Conservation (phyloP, 1,140 invertebrate species). For the Pteromalus puparum region DNA sequence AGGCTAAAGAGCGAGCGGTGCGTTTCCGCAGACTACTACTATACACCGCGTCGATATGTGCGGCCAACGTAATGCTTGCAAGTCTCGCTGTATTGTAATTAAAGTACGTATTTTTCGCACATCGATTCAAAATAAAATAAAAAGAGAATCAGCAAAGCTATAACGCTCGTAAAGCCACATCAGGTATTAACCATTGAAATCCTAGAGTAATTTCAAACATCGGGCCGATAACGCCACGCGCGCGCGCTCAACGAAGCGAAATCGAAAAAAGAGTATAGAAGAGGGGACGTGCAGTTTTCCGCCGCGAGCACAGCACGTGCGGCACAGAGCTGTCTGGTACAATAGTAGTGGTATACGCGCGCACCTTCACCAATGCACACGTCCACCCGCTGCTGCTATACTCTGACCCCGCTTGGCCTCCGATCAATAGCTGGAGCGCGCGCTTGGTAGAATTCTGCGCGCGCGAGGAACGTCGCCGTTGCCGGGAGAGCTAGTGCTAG, state of each 20-base stretch:
- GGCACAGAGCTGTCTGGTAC: too few relatives aligned
- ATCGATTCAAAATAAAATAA: neutral
- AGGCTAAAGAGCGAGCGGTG: neutral
- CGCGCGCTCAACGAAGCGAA: neutral
- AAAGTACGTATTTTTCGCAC: neutral
- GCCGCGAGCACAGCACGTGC: slow-evolving; percentile 28
- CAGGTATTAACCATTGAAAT: slow-evolving; percentile 4
- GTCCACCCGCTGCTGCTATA: slow-evolving; percentile 50
- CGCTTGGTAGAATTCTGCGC: slow-evolving; percentile 32
- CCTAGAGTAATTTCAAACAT: slow-evolving; percentile 28
- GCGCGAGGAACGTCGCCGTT: neutral
- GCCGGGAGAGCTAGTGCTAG: neutral
- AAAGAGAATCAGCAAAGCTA: too few relatives aligned
- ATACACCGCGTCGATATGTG: too few relatives aligned
- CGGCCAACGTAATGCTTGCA: too few relatives aligned
- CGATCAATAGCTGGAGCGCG: slow-evolving; percentile 74
- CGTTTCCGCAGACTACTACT: neutral
- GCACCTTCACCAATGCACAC: slow-evolving; percentile 35
- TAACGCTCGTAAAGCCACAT: too few relatives aligned
- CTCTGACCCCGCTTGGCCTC: slow-evolving; percentile 73
- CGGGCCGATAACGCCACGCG: neutral
- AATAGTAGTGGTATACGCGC: slow-evolving; percentile 17
- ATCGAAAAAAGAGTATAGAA: slow-evolving; percentile 20
- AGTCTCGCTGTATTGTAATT: neutral
- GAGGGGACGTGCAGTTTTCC: slow-evolving; percentile 30